Conservation (phyloP, 2,113 vertebrate species). For the Sphaerodactylus townsendi region DNA sequence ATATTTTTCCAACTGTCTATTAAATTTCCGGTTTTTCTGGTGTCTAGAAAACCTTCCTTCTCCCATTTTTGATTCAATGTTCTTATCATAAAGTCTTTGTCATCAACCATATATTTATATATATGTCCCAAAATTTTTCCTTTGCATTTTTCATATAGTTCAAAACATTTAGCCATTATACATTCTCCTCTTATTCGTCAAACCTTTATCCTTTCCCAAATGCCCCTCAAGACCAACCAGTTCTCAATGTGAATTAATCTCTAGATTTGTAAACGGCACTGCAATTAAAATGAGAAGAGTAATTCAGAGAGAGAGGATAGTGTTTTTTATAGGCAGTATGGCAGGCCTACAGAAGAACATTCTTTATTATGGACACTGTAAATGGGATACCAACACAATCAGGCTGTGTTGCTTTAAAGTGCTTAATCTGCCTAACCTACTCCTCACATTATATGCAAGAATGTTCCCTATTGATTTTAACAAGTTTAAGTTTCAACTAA, state of each 20-base stretch:
- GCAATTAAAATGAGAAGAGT: slow-evolving; percentile 18
- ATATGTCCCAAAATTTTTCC: no score
- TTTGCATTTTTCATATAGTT: no score
- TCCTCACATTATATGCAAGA: background rate
- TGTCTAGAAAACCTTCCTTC: no score
- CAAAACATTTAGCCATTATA: no score
- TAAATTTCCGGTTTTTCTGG: no score
- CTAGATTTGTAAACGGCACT: slow-evolving; percentile 32
- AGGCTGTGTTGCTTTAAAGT: background rate
- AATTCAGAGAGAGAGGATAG: slow-evolving; percentile 23
- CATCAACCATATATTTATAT: no score
- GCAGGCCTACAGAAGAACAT: background rate
- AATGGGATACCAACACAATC: background rate
- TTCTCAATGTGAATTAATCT: slow-evolving; percentile 40
- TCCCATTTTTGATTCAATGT: no score
- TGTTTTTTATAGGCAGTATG: background rate
- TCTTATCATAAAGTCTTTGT: no score
- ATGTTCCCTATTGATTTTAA: background rate
- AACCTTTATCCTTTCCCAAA: no score
- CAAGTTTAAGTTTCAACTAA: background rate
- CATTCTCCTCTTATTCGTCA: no score
- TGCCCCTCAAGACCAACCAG: no score
- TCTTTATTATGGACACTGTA: background rate
- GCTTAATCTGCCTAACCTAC: background rate
- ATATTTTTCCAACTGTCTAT: no score